Evolutionary conservation across 2,797 vertebrate genomes (phyloP).

Genomic region (Gymnocypris eckloni): DNA sequence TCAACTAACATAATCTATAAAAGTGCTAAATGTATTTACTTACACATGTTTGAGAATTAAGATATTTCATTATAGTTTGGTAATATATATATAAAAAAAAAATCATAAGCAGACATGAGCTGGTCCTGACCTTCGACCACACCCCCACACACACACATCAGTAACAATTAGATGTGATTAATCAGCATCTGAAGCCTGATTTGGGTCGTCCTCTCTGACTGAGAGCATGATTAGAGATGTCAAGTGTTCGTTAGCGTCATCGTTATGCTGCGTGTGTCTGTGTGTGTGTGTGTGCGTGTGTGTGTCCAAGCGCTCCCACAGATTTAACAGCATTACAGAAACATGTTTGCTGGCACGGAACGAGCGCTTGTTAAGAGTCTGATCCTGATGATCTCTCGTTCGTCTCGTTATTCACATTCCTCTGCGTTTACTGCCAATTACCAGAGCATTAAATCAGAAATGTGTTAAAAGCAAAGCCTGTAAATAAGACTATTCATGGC

Average conservation of each 20-base stretch:
- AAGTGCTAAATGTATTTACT: too few species aligned
- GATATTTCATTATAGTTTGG: too few species aligned
- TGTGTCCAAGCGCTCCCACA: conserved; percentile 55
- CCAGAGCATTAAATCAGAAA: background rate
- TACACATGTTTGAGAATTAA: too few species aligned
- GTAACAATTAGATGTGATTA: conserved; percentile 53
- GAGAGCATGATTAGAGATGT: conserved; percentile 62
- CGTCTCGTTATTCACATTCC: background rate
- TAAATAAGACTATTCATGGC: background rate
- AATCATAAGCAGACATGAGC: too few species aligned
- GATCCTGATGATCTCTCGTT: conserved; percentile 1
- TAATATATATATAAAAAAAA: too few species aligned
- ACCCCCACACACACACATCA: background rate
- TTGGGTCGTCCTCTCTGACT: conserved; percentile 52
- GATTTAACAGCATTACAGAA: conserved; percentile 71
- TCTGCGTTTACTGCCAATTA: background rate
- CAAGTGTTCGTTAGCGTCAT: conserved; percentile 55
- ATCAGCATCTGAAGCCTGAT: conserved; percentile 56
- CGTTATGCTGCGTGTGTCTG: conserved; percentile 8
- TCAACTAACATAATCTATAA: too few species aligned
- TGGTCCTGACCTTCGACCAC: background rate
- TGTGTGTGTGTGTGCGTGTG: conserved; percentile 12
- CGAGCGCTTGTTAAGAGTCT: conserved; percentile 40
- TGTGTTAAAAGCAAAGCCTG: background rate
- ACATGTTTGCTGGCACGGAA: conserved; percentile 63